These are phyloP conservation scores for Ciconia nigra DNA, from an alignment of 2,797 vertebrate genomes.

Conservation along the genomic window DNA sequence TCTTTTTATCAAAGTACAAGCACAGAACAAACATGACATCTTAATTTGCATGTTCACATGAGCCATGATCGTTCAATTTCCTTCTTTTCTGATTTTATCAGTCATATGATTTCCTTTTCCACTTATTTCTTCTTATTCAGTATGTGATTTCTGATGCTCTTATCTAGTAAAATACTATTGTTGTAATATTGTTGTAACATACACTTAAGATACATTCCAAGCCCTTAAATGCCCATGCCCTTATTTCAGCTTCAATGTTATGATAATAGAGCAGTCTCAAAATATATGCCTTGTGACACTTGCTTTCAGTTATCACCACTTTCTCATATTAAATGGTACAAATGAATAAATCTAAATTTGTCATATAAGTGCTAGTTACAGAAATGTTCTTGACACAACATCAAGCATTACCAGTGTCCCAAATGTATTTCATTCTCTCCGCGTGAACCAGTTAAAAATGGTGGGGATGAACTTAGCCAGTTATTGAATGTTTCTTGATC, in stretches of 20 bases:
- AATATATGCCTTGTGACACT: not conserved
- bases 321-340: not conserved
- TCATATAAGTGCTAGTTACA: not conserved
- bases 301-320: not conserved
- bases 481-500: not conserved
- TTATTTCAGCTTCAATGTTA: not conserved
- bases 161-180: not conserved
- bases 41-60: not conserved
- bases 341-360: not conserved
- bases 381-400: not conserved
- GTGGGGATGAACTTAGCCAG: not conserved
- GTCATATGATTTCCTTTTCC: not conserved
- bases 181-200: not conserved
- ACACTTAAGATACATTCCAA: not conserved
- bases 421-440: not conserved
- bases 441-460: not conserved
- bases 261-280: not conserved
- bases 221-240: fast-evolving
- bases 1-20: not conserved
- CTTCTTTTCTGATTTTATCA: not conserved
- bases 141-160: not conserved
- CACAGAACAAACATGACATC: not conserved
- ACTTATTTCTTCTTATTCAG: not conserved
- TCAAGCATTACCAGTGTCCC: not conserved
- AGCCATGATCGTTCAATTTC: not conserved